Percentiles rank a stretch among this genome's conserved stretches.
Conservation (phyloP, 2,888 invertebrate species). For the Callimorpha dominula region DNA sequence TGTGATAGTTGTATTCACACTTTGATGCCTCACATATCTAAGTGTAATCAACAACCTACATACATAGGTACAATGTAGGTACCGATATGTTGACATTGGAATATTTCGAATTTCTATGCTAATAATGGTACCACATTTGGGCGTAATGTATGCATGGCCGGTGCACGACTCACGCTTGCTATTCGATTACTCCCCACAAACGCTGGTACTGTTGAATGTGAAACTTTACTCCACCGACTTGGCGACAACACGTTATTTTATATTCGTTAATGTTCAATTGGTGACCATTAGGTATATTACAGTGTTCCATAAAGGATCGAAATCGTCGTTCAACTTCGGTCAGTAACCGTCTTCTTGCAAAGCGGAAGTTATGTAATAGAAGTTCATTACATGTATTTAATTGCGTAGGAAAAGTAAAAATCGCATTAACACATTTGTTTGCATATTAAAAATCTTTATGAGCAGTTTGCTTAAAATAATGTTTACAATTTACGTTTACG, state of each 20-base stretch:
- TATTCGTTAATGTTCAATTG: not conserved
- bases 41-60: slow-evolving; percentile 10
- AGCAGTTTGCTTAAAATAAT: slow-evolving; percentile 35
- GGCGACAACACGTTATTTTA: slow-evolving; percentile 14
- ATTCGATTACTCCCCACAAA: slow-evolving; percentile 53
- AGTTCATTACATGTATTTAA: slow-evolving; percentile 20
- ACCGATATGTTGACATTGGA: slow-evolving; percentile 34
- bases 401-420: too few species aligned
- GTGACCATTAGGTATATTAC: not conserved
- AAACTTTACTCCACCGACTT: slow-evolving; percentile 56
- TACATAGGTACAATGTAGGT: slow-evolving; percentile 3
- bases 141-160: slow-evolving; percentile 67
- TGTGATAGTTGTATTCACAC: slow-evolving; percentile 5
- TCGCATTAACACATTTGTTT: slow-evolving; percentile 29
- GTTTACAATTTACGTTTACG: slow-evolving; percentile 24
- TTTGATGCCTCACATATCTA: slow-evolving; percentile 18
- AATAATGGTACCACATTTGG: slow-evolving; percentile 60
- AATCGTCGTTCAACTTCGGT: not conserved
- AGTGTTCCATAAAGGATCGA: not conserved
- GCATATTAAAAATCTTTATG: slow-evolving; percentile 37
- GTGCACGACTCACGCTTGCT: slow-evolving; percentile 53
- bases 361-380: slow-evolving; percentile 40
- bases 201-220: slow-evolving; percentile 53
- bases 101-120: slow-evolving; percentile 67
- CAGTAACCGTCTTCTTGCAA: slow-evolving; percentile 5